Conservation (phyloP, 2,888 invertebrate species). For the Actias luna region DNA sequence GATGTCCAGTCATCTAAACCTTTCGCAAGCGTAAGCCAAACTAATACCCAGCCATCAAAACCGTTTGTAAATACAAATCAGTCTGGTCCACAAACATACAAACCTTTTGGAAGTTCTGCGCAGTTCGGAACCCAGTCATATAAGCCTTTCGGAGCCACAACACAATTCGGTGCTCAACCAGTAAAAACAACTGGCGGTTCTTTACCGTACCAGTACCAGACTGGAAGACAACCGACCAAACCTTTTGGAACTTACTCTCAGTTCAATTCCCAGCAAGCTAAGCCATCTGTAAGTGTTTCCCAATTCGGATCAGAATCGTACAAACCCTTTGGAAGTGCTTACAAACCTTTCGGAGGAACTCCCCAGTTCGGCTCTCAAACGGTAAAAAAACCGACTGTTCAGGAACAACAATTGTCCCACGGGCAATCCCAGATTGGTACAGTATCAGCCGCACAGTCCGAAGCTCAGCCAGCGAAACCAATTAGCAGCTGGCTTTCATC, state of each 20-base stretch:
- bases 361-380: constrained; percentile 3
- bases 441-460: not conserved
- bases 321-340: constrained; percentile 19
- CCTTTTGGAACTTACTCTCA: constrained; percentile 22
- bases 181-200: constrained; percentile 16
- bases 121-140: constrained; percentile 26
- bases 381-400: constrained; percentile 21
- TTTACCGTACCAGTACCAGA: constrained; percentile 24
- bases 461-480: not conserved
- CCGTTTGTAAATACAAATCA: not conserved
- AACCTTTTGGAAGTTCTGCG: constrained; percentile 23
- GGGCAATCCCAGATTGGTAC: not conserved
- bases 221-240: constrained; percentile 25
- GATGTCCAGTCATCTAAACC: too few relatives aligned
- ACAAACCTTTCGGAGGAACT: constrained; percentile 7
- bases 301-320: constrained; percentile 26
- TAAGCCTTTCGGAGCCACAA: constrained; percentile 21
- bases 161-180: constrained; percentile 25
- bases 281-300: constrained; percentile 23
- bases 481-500: not conserved
- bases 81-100: constrained; percentile 27
- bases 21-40: too few relatives aligned
- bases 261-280: constrained; percentile 23
- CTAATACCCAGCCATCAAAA: too few relatives aligned
- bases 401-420: not conserved